These are phyloP conservation scores for Lottia scabra DNA, from an alignment of 2,888 invertebrate species.

Conservation along the genomic window DNA sequence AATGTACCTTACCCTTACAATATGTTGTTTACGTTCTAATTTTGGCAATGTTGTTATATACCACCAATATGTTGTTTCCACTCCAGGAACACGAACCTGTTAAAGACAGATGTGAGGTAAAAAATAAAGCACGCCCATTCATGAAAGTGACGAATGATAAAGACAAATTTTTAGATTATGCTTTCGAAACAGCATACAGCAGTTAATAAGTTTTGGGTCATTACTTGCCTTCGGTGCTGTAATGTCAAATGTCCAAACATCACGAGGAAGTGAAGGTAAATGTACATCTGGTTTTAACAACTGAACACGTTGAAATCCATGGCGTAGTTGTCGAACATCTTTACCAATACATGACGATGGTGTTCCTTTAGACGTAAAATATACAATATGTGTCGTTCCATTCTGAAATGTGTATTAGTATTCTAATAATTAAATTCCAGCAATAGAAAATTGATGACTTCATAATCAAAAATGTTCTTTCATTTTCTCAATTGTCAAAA, in stretches of 20 bases:
- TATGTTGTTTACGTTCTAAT: slow-evolving; percentile 77
- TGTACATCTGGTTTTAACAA: slow-evolving; percentile 62
- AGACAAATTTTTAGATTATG: too few relatives aligned
- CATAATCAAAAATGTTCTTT: too few relatives aligned
- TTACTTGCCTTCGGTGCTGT: slow-evolving; percentile 56
- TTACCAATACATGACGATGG: slow-evolving; percentile 27
- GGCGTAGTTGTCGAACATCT: slow-evolving; percentile 38
- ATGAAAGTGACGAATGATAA: too few relatives aligned
- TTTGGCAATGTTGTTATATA: slow-evolving; percentile 84
- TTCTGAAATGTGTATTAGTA: slow-evolving; percentile 46
- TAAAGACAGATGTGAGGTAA: neutral
- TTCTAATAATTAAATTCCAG: too few relatives aligned
- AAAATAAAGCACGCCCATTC: neutral
- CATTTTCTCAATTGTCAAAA: too few relatives aligned
- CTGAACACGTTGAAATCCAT: slow-evolving; percentile 60
- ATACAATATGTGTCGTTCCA: slow-evolving; percentile 70
- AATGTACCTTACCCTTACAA: slow-evolving; percentile 75
- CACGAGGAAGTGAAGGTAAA: slow-evolving; percentile 48
- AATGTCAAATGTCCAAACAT: slow-evolving; percentile 59
- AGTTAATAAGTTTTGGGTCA: too few relatives aligned
- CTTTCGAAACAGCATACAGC: too few relatives aligned
- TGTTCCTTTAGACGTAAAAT: slow-evolving; percentile 39
- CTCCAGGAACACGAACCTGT: slow-evolving; percentile 77
- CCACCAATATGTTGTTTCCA: slow-evolving; percentile 98
- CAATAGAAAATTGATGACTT: too few relatives aligned